Evolutionary conservation across 2,888 invertebrate genomes (phyloP).

Genomic region (Yponomeuta plumbellus): DNA sequence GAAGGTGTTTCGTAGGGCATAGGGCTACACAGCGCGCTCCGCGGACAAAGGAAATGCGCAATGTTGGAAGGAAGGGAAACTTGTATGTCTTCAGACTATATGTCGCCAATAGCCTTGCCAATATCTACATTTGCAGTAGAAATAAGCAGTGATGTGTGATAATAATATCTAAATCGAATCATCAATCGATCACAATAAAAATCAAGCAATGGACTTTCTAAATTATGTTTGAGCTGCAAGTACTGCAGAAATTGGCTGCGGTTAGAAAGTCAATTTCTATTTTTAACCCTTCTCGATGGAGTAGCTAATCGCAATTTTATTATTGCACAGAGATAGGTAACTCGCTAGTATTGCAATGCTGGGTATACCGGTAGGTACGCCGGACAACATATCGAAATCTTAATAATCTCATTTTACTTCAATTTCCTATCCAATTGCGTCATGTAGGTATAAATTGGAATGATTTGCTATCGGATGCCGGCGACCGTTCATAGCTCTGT

Average conservation of each 20-base stretch:
- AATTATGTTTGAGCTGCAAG: background rate
- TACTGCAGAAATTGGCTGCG: conserved; percentile 8
- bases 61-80: background rate
- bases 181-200: background rate
- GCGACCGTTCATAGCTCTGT: too few relatives aligned
- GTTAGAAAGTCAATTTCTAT: conserved; percentile 14
- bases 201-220: conserved; percentile 7
- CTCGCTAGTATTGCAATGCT: background rate
- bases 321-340: background rate
- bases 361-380: background rate
- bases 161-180: background rate
- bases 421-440: conserved; percentile 11
- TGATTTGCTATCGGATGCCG: background rate
- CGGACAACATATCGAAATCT: background rate
- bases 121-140: background rate
- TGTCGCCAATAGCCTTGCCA: background rate
- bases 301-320: background rate
- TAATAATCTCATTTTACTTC: conserved; percentile 10
- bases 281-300: background rate
- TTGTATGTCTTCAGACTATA: background rate
- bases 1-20: background rate
- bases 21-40: background rate
- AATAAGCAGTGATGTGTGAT: conserved; percentile 5
- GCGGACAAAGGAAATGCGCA: background rate
- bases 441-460: background rate